Evolutionary conservation across 2,113 vertebrate genomes (phyloP), one percentile per base, ranked within the genome.

Genomic region (Lasiurus cinereus): DNA sequence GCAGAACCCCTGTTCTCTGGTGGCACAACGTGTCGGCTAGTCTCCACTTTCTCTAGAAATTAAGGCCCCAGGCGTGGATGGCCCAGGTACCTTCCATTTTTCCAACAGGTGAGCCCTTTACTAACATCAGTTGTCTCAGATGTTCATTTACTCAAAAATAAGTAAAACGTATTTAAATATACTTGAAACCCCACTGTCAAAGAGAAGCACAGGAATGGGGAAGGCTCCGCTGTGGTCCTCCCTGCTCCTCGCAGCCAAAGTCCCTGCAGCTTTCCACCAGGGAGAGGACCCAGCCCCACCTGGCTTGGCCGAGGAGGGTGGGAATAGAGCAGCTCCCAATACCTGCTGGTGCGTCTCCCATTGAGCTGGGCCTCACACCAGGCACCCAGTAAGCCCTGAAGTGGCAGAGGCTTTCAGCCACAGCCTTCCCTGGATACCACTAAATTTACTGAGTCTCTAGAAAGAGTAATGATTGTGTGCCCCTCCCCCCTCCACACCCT

Each of bases 301-400:
- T n/a, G 0, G 54, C 36, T 84, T n/a, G 50, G 4, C 22, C 27
- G 8, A 48, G 76, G 18, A 48, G 29, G 5, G 11, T 13, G 4
- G 0, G 9, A 56, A 31, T 36, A 39, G 21, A 33, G 8, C 2
- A 6, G 21, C 8, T 12, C 29, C 29, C 27, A 0, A 0, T 4
- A 5, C 82, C 2, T 0, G 0, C 27, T 6, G 36, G 14, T 1
- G 15, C 59, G 62, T n/a, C 31, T 15, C n/a, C 4, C 54, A 21
- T 0, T 11, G 46, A 74, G 78, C n/a, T 1, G 6, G 46, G 27
- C 24, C 64, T 79, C 67, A n/a, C 0, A 6, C 18, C 13, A 14
- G 36, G 43, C 29, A 67, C 1, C 39, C 56, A 12, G 2, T 2
- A 56, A 62, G n/a, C 18, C 7, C 14, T 2, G 19, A 8, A 21